Base-by-base conservation (phyloP, 35 echinoderm and acorn worm species). In the Ptychodera flava region DNA sequence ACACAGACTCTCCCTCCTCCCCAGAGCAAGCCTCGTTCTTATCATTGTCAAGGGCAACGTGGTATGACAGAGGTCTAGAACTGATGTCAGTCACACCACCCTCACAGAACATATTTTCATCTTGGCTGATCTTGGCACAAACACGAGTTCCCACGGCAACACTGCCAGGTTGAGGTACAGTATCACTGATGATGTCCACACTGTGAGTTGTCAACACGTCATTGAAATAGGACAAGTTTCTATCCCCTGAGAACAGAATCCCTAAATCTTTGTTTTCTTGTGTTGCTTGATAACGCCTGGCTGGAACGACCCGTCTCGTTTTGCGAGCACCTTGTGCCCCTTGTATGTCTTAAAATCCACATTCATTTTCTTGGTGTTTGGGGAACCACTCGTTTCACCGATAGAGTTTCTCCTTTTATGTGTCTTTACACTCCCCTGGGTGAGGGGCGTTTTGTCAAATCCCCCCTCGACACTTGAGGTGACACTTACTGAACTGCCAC, bases 201-300 rank as follows among this genome's bases (percentile, higher is more conserved):
- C 84, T 83, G 28, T 84, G 77, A 33, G 84, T 85, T 32, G 78
- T 88, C n/a, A 92, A 79, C 35, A 90, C 84, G 80, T 92, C 84
- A 38, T 36, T 15, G 80, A 89, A 93, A 78, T 86, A 36, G 31
- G 81, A 36, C 0, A 80, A 29, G 1, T 81, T 78, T 82, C 86
- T 83, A 31, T 93, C 89, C 31, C 85, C 87, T 31, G 91, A 90
- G 83, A 97, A 97, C 29, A 81, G 79, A 0, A 97, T 90, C 29
- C 89, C 92, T 29, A 94, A 78, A 38, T 90, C 89, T 30, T 89
- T 35, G 36, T 80, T 81, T 87, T 89, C 27, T 87, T 84, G 1
- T 85, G 35, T 31, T 93, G 92, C 84, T 92, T 97, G 36, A 97
- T 97, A 14, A 85, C 82, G 30, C 84, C 95, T 0, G 90, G 89